These are phyloP conservation scores for Heterochromis multidens DNA, from an alignment of 2,113 vertebrate species.

Conservation along the genomic window DNA sequence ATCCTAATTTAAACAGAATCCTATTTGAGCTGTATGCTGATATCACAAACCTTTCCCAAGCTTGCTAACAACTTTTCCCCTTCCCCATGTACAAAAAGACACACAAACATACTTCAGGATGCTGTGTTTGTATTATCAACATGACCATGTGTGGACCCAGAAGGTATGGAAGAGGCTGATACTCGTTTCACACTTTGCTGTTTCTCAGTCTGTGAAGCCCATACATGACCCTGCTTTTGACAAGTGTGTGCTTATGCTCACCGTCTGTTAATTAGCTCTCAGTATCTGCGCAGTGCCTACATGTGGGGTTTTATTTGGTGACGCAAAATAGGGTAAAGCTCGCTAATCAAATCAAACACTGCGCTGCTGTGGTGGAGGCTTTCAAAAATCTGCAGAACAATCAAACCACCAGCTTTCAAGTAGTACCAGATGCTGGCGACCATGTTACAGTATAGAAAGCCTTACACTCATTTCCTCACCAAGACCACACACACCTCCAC, in stretches of 20 bases:
- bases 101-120: not conserved
- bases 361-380: constrained; percentile 23
- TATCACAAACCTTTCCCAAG: not conserved
- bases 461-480: constrained; percentile 30
- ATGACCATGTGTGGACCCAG: not conserved
- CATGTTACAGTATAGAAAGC: constrained; percentile 28
- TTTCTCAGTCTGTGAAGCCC: not conserved
- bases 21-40: not conserved
- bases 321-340: not conserved
- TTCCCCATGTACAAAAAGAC: not conserved
- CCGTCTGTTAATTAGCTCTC: not conserved
- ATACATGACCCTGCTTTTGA: not conserved
- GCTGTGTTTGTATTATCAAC: not conserved
- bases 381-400: constrained; percentile 23
- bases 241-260: not conserved
- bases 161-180: not conserved
- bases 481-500: constrained; percentile 56
- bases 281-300: not conserved
- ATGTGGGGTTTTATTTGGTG: not conserved
- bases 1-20: not conserved
- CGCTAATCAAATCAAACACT: constrained; percentile 36
- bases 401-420: constrained; percentile 58
- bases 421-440: constrained; percentile 52
- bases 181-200: not conserved
- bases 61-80: not conserved